Percentiles rank a stretch among this genome's conserved stretches.
phyloP scores from a whole-genome alignment of 2,113 vertebrate genomes.

The Istiophorus platypterus region DNA sequence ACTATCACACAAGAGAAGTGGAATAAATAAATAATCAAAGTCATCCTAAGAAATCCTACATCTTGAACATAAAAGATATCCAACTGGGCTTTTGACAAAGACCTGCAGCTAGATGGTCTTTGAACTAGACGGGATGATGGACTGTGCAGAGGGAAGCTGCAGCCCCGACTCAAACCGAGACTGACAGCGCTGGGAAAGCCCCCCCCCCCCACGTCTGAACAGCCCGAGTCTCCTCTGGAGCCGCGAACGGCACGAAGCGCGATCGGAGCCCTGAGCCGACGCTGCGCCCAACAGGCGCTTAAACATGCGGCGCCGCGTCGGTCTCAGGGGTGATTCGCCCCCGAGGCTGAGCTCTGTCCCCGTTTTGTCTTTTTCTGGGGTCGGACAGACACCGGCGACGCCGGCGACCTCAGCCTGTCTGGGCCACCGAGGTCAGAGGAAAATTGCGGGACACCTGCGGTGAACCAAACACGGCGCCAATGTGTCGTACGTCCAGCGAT shows the following conservation, averaged over 20 bases:
- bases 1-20: constrained; percentile 90
- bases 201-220: constrained; percentile 15
- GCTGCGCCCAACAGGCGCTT: no score
- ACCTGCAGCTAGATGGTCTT: constrained; percentile 93
- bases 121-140: constrained; percentile 92
- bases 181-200: constrained; percentile 85
- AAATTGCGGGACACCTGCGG: background rate
- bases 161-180: constrained; percentile 84
- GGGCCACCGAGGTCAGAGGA: background rate
- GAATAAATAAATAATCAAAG: constrained; percentile 99
- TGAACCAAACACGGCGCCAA: no score
- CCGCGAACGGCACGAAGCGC: constrained; percentile 25
- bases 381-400: background rate
- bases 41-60: constrained; percentile 91
- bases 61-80: constrained; percentile 95
- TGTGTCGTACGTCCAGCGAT: no score
- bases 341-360: background rate
- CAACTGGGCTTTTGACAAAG: constrained; percentile 94
- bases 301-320: no score
- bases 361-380: background rate
- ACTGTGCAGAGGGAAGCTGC: constrained; percentile 83
- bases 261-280: no score
- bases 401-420: background rate
- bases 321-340: no score
- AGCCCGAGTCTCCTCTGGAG: constrained; percentile 18